These are phyloP conservation scores for Lates calcarifer DNA, from an alignment of 2,113 vertebrate species.

Conservation along the genomic window DNA sequence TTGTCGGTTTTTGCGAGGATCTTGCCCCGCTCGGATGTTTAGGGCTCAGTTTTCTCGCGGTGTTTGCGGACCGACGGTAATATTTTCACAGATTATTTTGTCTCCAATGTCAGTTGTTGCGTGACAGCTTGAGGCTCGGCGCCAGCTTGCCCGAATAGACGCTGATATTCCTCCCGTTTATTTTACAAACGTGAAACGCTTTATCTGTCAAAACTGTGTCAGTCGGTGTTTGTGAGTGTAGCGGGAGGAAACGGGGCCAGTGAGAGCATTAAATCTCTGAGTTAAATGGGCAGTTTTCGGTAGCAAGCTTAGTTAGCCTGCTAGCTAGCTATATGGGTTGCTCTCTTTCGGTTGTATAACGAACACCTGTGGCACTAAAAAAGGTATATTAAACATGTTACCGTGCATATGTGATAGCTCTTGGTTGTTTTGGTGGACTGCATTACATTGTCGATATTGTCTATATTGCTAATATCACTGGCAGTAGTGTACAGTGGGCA, in stretches of 20 bases:
- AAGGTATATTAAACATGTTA: conserved; percentile 30
- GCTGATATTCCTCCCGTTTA: conserved; percentile 22
- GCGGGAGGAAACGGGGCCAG: conserved; percentile 19
- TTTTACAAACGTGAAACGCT: not conserved
- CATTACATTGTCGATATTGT: not conserved
- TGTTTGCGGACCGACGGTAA: conserved; percentile 40
- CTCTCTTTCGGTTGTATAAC: conserved; percentile 75
- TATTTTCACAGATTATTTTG: conserved; percentile 63
- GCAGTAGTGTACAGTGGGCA: conserved; percentile 26
- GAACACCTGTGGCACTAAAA: conserved; percentile 77
- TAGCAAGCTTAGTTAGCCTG: conserved; percentile 77
- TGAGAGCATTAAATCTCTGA: conserved; percentile 26
- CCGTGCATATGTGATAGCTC: not conserved
- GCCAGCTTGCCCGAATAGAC: conserved; percentile 46
- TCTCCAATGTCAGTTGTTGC: conserved; percentile 78
- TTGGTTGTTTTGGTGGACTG: not conserved
- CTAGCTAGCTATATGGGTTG: conserved; percentile 66
- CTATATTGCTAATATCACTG: conserved; percentile 1
- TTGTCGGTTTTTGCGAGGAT: conserved; percentile 12
- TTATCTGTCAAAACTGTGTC: conserved; percentile 11
- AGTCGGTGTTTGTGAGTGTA: not conserved
- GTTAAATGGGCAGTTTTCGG: conserved; percentile 62
- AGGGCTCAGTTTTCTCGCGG: not conserved
- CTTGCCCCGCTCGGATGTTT: conserved; percentile 17
- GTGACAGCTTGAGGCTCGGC: conserved; percentile 76